Conservation (phyloP, 2,113 vertebrate genomes). For the Campylomormyrus tamandua region DNA sequence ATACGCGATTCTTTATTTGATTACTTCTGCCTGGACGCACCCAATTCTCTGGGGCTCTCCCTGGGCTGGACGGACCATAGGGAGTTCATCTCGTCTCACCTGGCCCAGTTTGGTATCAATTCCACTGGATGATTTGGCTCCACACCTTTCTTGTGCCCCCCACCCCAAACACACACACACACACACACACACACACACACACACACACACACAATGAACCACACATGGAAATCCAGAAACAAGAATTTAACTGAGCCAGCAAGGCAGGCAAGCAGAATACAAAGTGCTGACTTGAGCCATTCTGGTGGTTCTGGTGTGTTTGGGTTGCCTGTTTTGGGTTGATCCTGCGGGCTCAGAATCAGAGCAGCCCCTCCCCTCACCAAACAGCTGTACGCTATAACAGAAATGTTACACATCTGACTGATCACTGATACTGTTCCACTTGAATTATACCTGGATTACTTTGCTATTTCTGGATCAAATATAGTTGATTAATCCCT, state of each 20-base stretch:
- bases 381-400: neutral
- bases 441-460: constrained; percentile 56
- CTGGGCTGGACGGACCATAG: constrained; percentile 11
- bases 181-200: constrained; percentile 2
- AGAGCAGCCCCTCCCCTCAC: neutral
- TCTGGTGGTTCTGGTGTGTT: neutral
- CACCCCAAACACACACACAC: too few relatives aligned
- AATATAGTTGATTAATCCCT: constrained; percentile 43
- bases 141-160: neutral
- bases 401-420: constrained; percentile 1
- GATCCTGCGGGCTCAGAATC: neutral
- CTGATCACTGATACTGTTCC: constrained; percentile 25
- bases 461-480: constrained; percentile 52
- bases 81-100: constrained; percentile 14
- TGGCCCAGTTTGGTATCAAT: neutral
- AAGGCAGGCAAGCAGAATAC: neutral
- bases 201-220: constrained; percentile 1
- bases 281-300: neutral
- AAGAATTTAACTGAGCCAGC: neutral
- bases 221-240: constrained; percentile 4
- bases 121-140: neutral
- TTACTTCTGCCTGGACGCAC: constrained; percentile 26
- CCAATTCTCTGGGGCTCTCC: neutral
- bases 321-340: constrained; percentile 13
- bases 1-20: constrained; percentile 29